phyloP scores from a whole-genome alignment of 2,888 invertebrate species.

The Athalia cordata region DNA sequence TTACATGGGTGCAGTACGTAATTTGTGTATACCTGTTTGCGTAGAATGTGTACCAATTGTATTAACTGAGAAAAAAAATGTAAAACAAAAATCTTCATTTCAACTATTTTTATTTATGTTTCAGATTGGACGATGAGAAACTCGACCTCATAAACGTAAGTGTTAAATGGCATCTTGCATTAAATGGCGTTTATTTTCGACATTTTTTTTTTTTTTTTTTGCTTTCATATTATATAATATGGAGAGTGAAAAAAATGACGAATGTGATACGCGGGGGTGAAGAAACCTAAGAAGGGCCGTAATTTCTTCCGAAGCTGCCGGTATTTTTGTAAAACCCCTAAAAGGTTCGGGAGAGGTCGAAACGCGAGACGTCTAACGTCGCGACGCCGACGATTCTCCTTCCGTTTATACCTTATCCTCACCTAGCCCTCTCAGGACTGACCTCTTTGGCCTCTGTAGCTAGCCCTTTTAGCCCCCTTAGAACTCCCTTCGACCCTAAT shows the following conservation, averaged over 20 bases:
- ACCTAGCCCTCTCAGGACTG: slow-evolving; percentile 3
- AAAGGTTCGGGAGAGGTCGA: background rate
- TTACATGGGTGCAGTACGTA: no score
- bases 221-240: no score
- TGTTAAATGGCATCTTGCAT: no score
- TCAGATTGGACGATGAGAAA: slow-evolving; percentile 87
- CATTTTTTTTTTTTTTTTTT: no score
- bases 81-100: background rate
- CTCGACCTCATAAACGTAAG: slow-evolving; percentile 94
- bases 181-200: slow-evolving; percentile 1
- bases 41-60: background rate
- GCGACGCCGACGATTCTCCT: background rate
- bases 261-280: background rate
- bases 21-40: background rate
- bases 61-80: background rate
- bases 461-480: slow-evolving; percentile 31
- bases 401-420: background rate
- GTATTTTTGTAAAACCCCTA: background rate
- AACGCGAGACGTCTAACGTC: slow-evolving; percentile 21
- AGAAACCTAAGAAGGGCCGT: background rate
- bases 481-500: slow-evolving; percentile 26
- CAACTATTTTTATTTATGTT: slow-evolving; percentile 67
- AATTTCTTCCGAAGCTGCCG: background rate
- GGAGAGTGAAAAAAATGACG: background rate
- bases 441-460: slow-evolving; percentile 17